Evolutionary conservation across 2,113 vertebrate species (phyloP), one percentile per base, ranked within the genome.

Genomic region (Sinocyclocheilus grahami): DNA sequence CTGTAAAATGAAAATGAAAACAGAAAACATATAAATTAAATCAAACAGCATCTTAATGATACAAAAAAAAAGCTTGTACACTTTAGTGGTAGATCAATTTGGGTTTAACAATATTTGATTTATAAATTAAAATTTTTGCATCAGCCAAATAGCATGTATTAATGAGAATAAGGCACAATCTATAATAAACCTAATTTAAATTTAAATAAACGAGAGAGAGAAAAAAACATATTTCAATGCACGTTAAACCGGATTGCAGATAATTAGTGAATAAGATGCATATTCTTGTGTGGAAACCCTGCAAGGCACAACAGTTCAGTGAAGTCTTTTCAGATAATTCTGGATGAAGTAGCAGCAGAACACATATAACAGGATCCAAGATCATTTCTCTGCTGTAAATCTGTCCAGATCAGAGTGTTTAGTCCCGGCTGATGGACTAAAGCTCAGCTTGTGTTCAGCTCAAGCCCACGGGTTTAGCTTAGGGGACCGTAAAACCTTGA

Each of bases 401-500:
- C 72, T 48, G 46, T 76, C 72, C 42, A 51, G 72, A 51, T 76
- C 72, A 7, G 22, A 75, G 72, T 48, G 39, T 76, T 76, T 76
- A 48, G 42, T 76, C 72, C 72, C 42, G 5, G 42, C 72, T 76
- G 72, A 51, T 27, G 72, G 72, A 46, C n/a, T 48, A 48, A 76
- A 76, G 72, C 72, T 76, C n/a, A 76, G 72, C 72, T 76, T 51
- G 42, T 76, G 22, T 76, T 76, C 22, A 48, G 72, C 72, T 76
- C 71, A 74, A 42, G 11, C n/a, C 72, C 42, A 16, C 0, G 5
- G 72, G 39, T 75, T 75, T 14, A 75, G 42, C 39, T 48, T 1
- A 46, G 72, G 20, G 11, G n/a, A 51, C 72, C 48, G 72, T 76
- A 48, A 72, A 76, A 76, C 42, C 42, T 46, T 48, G 72, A 48